Evolutionary conservation across 64 coral and sea anemone species (phyloP), one percentile per base, ranked within the genome.

Genomic region (Montipora foliosa): DNA sequence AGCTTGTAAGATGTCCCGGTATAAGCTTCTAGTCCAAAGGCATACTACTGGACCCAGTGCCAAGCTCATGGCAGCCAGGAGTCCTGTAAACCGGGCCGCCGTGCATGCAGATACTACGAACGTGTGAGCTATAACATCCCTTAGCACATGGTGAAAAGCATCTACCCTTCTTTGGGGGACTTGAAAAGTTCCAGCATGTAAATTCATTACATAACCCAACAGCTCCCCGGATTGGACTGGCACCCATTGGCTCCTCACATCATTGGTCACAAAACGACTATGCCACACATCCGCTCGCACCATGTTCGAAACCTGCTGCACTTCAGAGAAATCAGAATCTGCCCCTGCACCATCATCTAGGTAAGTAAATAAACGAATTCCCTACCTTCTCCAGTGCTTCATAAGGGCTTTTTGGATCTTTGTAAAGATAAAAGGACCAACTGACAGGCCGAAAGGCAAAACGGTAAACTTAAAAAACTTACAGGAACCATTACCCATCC

Each of bases 31-130:
- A 46, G 79, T 90, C 87, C 87, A 87, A 3, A 95, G 74, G 17
- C 74, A 61, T 50, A 87, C 93, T 13, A 95, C 87, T 16, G 88
- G 93, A 19, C 93, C 93, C 13, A 90, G 22, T 5, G 93, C 93
- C 72, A 95, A 75, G 48, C 20, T 68, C 93, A 95, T 95, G 13
- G 93, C 90, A 53, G 90, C 87, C 80, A 90, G 67, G 13, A 67
- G 70, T 44, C 92, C 61, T 69, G 92, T 88, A 61, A 93, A 57
- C 19, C 57, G 44, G 6, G 91, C 83, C 61, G 87, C 58, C 49
- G 19, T 60, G 14, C 84, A 46, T 44, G 92, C 92, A 70, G 77
- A 88, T 37, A 78, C 45, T 51, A 53, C 62, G 79, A 93, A 87
- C 13, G 11, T 70, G 24, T 16, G 45, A 22, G 57, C 49, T 52